phyloP scores from a whole-genome alignment of 1,140 invertebrate genomes.

The Melipona quadrifasciata region DNA sequence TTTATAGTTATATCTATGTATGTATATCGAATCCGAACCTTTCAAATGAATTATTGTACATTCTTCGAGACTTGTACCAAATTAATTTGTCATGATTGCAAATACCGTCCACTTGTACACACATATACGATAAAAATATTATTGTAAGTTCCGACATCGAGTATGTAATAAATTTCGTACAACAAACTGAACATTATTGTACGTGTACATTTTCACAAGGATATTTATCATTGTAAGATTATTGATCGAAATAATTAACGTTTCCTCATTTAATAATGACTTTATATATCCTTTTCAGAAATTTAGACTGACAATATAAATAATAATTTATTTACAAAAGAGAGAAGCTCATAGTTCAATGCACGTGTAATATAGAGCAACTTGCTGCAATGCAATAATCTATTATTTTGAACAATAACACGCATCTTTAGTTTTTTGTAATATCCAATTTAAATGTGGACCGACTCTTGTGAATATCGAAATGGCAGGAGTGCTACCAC shows the following conservation, averaged over 20 bases:
- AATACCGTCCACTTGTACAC: slow-evolving; percentile 41
- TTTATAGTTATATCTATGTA: background rate
- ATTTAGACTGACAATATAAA: background rate
- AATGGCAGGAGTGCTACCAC: slow-evolving; percentile 73
- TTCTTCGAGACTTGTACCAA: background rate
- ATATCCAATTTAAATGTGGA: slow-evolving; percentile 85
- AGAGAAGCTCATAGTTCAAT: background rate
- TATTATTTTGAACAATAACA: slow-evolving; percentile 82
- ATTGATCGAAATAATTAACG: background rate
- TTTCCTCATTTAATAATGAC: background rate
- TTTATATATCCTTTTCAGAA: background rate
- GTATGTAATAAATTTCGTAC: slow-evolving; percentile 44
- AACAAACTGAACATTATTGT: background rate
- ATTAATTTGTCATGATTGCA: slow-evolving; percentile 29
- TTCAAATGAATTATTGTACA: background rate
- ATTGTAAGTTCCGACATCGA: slow-evolving; percentile 10
- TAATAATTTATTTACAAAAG: background rate
- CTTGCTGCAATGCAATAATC: background rate
- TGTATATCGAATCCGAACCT: background rate
- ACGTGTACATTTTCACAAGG: background rate
- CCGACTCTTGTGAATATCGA: slow-evolving; percentile 85
- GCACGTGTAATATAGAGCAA: background rate
- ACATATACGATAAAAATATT: slow-evolving; percentile 17
- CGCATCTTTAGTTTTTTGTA: slow-evolving; percentile 82
- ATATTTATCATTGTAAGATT: background rate